Percentiles rank a stretch among this genome's conserved stretches.
Conservation (phyloP, 2,113 vertebrate species). For the Cettia cetti region DNA sequence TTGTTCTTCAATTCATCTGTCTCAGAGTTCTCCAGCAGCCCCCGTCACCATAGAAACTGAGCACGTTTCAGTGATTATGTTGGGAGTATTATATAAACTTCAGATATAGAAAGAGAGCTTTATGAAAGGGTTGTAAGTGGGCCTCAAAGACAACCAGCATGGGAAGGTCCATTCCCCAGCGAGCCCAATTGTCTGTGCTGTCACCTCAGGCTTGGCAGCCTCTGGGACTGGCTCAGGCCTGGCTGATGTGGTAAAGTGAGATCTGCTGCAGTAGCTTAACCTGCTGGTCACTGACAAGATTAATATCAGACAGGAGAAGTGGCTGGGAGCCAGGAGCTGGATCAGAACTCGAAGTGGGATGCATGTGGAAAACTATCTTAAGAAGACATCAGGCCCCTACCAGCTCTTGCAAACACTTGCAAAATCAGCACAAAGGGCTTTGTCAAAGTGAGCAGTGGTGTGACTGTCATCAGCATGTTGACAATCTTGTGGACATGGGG, state of each 20-base stretch:
- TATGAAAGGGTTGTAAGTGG: not conserved
- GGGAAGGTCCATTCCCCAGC: not conserved
- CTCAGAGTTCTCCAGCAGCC: slow-evolving; percentile 49
- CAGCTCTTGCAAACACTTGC: not conserved
- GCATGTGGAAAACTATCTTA: not conserved
- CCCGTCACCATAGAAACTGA: slow-evolving; percentile 62
- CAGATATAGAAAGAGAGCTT: not conserved
- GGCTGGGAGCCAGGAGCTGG: not conserved
- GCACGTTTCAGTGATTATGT: slow-evolving; percentile 45
- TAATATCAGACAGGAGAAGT: not conserved
- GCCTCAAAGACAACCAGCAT: not conserved
- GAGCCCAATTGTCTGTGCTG: not conserved
- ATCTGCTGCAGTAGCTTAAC: not conserved
- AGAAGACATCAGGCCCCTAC: not conserved
- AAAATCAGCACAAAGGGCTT: not conserved
- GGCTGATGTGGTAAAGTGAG: not conserved
- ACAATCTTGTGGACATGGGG: not conserved
- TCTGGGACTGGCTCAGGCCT: not conserved
- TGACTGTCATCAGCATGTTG: not conserved
- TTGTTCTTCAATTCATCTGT: slow-evolving; percentile 51
- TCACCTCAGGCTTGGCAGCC: not conserved
- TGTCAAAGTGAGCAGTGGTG: not conserved
- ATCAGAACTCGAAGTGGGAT: not conserved
- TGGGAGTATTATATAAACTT: slow-evolving; percentile 41
- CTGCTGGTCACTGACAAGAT: not conserved